Conservation (phyloP, 2,113 vertebrate species). For the Camarhynchus parvulus region DNA sequence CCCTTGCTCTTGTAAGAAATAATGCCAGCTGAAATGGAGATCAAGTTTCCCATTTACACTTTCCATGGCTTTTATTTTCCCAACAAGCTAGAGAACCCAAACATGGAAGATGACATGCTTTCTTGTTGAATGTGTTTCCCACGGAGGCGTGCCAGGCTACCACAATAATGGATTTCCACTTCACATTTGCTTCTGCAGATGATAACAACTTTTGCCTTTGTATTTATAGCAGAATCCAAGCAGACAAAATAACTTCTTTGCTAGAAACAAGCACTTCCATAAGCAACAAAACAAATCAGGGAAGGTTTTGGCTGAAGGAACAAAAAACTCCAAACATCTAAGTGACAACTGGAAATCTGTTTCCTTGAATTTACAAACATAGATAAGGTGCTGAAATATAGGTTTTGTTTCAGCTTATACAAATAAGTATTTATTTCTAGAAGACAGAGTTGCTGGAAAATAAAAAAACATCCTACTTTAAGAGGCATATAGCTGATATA, state of each 20-base stretch:
- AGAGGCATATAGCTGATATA: slow-evolving; percentile 42
- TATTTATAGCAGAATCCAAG: background rate
- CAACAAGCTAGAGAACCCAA: background rate
- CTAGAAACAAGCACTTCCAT: background rate
- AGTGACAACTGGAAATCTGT: background rate
- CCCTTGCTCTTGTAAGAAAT: background rate
- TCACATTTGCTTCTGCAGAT: background rate
- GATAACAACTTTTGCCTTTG: background rate
- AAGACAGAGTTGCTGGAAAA: slow-evolving; percentile 22
- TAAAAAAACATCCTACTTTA: slow-evolving; percentile 6
- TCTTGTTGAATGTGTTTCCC: background rate
- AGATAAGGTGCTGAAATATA: slow-evolving; percentile 13
- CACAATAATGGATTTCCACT: background rate
- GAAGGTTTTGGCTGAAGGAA: background rate
- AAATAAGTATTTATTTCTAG: slow-evolving; percentile 13
- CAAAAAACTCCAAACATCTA: background rate
- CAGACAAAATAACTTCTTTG: background rate
- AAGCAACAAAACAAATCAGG: background rate
- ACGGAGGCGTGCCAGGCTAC: background rate
- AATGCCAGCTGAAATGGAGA: slow-evolving; percentile 31
- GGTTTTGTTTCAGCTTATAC: slow-evolving; percentile 30
- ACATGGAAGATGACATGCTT: background rate
- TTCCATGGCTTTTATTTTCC: background rate
- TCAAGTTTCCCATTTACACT: slow-evolving; percentile 30
- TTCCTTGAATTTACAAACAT: slow-evolving; percentile 29